phyloP scores from a whole-genome alignment of 1,140 invertebrate genomes.

The Chymomyza costata region DNA sequence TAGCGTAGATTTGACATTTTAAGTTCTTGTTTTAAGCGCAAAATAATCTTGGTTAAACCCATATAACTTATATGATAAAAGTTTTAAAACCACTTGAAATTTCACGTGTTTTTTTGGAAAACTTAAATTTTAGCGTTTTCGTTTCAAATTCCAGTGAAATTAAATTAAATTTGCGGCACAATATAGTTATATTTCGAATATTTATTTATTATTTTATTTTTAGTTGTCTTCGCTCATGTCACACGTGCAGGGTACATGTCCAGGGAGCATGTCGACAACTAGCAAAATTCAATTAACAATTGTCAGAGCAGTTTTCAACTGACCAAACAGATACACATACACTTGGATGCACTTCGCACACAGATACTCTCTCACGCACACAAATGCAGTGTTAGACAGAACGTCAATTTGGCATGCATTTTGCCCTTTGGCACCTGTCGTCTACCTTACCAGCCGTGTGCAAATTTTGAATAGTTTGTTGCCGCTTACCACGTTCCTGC shows the following conservation, averaged over 20 bases:
- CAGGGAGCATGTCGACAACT: conserved; percentile 55
- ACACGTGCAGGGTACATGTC: background rate
- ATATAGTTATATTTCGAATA: too few relatives aligned
- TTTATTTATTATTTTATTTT: too few relatives aligned
- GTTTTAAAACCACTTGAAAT: too few relatives aligned
- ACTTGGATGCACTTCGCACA: conserved; percentile 9
- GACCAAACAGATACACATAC: conserved; percentile 12
- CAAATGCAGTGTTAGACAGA: conserved; percentile 4
- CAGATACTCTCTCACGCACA: background rate
- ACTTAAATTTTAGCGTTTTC: too few relatives aligned
- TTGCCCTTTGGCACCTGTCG: conserved; percentile 69
- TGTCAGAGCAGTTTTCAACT: conserved; percentile 50
- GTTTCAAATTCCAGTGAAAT: too few relatives aligned
- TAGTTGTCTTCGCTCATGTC: too few relatives aligned
- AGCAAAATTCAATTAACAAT: conserved; percentile 73
- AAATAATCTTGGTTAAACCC: too few relatives aligned
- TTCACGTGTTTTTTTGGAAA: conserved; percentile 44
- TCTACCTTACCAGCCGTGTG: conserved; percentile 1
- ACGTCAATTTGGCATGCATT: conserved; percentile 35
- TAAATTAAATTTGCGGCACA: too few relatives aligned
- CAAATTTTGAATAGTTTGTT: background rate
- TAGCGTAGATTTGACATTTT: too few relatives aligned
- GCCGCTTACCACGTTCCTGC: background rate
- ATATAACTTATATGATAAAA: too few relatives aligned
- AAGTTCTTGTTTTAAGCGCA: too few relatives aligned